Percentiles rank a stretch among this genome's conserved stretches.
Evolutionary conservation across 2,797 vertebrate species (phyloP).

Genomic region (Esox masquinongy): DNA sequence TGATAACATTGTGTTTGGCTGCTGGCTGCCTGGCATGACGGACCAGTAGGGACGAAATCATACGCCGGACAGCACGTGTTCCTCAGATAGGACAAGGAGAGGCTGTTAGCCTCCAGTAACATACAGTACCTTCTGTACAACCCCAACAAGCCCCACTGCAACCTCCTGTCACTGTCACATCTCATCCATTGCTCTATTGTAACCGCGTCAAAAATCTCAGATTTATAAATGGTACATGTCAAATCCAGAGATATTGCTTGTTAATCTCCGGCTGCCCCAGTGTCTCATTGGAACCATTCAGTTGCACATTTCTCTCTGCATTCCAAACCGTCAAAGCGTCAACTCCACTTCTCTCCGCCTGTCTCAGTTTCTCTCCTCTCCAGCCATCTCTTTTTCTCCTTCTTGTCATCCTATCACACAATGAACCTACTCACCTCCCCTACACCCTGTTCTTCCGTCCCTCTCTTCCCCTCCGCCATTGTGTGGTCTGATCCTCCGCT

Average conservation of each 20-base stretch:
- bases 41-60: constrained; percentile 57
- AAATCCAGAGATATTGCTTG: background rate
- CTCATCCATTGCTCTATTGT: background rate
- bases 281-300: background rate
- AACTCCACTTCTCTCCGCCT: background rate
- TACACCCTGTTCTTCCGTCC: constrained; percentile 15
- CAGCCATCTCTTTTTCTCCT: constrained; percentile 4
- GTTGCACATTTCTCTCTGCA: background rate
- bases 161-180: constrained; percentile 23
- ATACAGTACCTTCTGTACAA: background rate
- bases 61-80: constrained; percentile 47
- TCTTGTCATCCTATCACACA: constrained; percentile 22
- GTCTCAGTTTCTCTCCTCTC: constrained; percentile 19
- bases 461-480: constrained; percentile 49
- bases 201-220: background rate
- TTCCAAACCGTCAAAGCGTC: background rate
- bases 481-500: constrained; percentile 55
- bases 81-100: constrained; percentile 47
- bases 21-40: constrained; percentile 49
- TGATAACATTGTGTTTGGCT: constrained; percentile 72
- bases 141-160: constrained; percentile 12
- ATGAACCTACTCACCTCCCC: constrained; percentile 48
- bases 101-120: constrained; percentile 45
- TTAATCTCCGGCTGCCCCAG: background rate
- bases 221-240: background rate